phyloP scores from a whole-genome alignment of 2,797 vertebrate species.

The Bradypodion pumilum region DNA sequence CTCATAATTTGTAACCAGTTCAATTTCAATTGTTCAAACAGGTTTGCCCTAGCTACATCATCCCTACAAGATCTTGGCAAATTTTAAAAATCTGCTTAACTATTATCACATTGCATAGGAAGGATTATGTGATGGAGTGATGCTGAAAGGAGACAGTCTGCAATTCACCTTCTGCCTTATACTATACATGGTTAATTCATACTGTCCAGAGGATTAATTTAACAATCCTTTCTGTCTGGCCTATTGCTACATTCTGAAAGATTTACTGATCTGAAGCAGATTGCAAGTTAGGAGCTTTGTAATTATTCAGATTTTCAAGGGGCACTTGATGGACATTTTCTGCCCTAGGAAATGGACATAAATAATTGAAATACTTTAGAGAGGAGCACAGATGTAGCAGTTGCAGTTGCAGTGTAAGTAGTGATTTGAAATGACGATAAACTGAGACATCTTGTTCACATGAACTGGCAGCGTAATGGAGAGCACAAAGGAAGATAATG shows the following conservation, averaged over 20 bases:
- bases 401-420: background rate
- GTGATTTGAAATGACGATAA: slow-evolving; percentile 45
- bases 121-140: background rate
- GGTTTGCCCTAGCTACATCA: no score
- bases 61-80: no score
- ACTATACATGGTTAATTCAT: slow-evolving; percentile 1
- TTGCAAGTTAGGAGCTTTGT: background rate
- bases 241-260: background rate
- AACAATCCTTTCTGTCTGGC: background rate
- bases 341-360: slow-evolving; percentile 38
- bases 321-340: background rate
- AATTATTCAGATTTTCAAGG: background rate
- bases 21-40: no score
- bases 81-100: background rate
- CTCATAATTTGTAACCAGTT: no score
- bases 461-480: slow-evolving; percentile 53
- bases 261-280: background rate
- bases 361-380: slow-evolving; percentile 49
- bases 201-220: slow-evolving; percentile 27
- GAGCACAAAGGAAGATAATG: slow-evolving; percentile 45
- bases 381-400: slow-evolving; percentile 9
- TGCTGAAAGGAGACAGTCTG: background rate
- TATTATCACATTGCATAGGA: background rate
- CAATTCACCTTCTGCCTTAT: background rate
- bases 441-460: slow-evolving; percentile 41